phyloP scores from a whole-genome alignment of 92 coral and sea anemone genomes.

The Blastomussa wellsi region DNA sequence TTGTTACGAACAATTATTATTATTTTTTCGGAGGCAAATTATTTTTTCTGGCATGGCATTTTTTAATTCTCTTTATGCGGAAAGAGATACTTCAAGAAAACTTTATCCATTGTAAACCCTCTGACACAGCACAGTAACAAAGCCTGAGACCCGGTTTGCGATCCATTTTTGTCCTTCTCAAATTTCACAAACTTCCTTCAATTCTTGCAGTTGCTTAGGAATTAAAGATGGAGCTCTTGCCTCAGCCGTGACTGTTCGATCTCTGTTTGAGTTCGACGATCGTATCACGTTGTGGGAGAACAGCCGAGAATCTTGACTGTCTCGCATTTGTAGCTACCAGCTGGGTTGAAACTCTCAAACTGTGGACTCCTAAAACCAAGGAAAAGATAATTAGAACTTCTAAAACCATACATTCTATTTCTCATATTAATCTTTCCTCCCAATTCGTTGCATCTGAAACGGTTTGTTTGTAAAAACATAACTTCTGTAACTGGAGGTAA shows the following conservation, averaged over 20 bases:
- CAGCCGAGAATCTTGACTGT: background rate
- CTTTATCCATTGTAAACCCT: background rate
- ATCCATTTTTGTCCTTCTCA: background rate
- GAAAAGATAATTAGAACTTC: background rate
- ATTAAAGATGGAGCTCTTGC: background rate
- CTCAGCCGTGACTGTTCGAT: background rate
- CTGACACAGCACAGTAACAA: background rate
- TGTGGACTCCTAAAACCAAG: slow-evolving; percentile 30
- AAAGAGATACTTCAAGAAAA: background rate
- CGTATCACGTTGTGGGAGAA: background rate
- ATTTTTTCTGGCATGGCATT: background rate
- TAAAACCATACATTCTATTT: background rate
- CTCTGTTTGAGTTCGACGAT: background rate
- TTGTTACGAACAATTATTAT: background rate
- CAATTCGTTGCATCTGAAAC: background rate
- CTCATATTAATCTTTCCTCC: background rate
- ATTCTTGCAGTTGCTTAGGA: background rate
- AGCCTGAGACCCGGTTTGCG: background rate
- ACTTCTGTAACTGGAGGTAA: no score
- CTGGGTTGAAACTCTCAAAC: background rate
- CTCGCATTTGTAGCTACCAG: background rate
- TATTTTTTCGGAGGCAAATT: background rate
- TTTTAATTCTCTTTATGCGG: background rate
- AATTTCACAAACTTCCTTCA: background rate
- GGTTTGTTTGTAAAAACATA: background rate